Base-by-base conservation (phyloP, 2,888 invertebrate genomes). In the Platycheirus albimanus region DNA sequence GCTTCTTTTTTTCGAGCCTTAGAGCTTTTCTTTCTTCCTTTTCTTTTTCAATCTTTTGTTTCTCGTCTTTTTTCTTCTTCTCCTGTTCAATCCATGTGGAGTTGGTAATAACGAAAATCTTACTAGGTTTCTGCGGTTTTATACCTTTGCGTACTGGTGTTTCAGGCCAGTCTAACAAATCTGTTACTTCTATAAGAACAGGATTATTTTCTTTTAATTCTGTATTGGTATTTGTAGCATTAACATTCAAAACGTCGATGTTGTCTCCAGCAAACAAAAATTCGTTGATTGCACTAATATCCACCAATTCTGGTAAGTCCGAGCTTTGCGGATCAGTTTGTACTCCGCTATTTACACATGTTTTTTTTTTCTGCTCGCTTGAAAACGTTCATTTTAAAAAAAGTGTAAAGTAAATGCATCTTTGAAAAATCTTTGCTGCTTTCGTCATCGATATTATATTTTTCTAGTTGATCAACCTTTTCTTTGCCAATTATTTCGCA, bases 211-310 rank as follows among this genome's bases (percentile, higher is more conserved):
- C n/a, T n/a, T n/a, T n/a, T n/a, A n/a, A n/a, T 49, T 49, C 49
- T 24, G 8, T 13, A 8, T 49, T 28, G 20, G 13, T 1, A 24
- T 49, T n/a, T n/a, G n/a, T 28, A n/a, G 24, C 1, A 20, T 47
- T 24, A n/a, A 20, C 47, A 47, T 47, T n/a, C 1, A 20, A 47
- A 24, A 19, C 19, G 24, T 28, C 49, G 28, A 49, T 49, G 1
- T 49, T n/a, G 49, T 24, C 24, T 47, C 15, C 63, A 33, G 47
- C 33, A 47, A 19, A 47, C 24, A 49, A 13, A 49, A 49, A 49
- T 38, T 64, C 64, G 20, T 64, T 36, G 36, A 49, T 64, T 20
- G 36, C 36, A 49, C 38, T 64, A 36, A 49, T 64, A 36, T 49
- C 24, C 11, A 28, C n/a, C n/a, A n/a, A n/a, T n/a, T n/a, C 24